phyloP scores from a whole-genome alignment of 2,888 invertebrate genomes.

The Amiota communis region DNA sequence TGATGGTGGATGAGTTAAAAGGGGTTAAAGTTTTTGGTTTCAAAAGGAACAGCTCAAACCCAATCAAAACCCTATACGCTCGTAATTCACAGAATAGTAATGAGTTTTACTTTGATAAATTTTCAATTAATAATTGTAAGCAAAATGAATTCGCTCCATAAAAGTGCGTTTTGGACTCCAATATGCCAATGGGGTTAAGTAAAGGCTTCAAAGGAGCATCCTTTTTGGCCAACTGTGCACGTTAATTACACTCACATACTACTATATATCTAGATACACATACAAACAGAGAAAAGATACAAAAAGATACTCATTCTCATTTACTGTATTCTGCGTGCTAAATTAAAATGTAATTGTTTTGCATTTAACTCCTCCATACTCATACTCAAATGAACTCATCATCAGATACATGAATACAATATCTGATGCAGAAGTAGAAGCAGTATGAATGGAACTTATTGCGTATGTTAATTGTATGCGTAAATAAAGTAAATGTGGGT shows the following conservation, averaged over 20 bases:
- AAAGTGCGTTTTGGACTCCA: no score
- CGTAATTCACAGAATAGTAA: no score
- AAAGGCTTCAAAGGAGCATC: neutral
- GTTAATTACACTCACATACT: neutral
- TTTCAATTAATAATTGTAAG: slow-evolving; percentile 62
- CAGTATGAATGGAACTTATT: no score
- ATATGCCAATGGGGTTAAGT: no score
- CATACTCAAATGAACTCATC: no score
- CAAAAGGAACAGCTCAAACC: no score
- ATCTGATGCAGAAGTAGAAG: no score
- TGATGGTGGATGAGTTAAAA: no score
- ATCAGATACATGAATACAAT: no score
- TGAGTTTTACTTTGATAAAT: slow-evolving; percentile 46
- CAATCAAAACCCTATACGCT: no score
- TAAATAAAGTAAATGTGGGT: neutral
- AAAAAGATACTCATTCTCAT: no score
- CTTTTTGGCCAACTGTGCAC: neutral
- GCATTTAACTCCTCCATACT: slow-evolving; percentile 20
- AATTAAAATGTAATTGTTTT: slow-evolving; percentile 67
- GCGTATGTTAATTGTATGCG: neutral
- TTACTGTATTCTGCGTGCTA: slow-evolving; percentile 31
- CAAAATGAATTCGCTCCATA: neutral
- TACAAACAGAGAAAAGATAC: neutral
- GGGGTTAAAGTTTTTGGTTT: no score
- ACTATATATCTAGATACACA: neutral